phyloP scores from a whole-genome alignment of 2,888 invertebrate species.

The Disparrhopalites patrizii region DNA sequence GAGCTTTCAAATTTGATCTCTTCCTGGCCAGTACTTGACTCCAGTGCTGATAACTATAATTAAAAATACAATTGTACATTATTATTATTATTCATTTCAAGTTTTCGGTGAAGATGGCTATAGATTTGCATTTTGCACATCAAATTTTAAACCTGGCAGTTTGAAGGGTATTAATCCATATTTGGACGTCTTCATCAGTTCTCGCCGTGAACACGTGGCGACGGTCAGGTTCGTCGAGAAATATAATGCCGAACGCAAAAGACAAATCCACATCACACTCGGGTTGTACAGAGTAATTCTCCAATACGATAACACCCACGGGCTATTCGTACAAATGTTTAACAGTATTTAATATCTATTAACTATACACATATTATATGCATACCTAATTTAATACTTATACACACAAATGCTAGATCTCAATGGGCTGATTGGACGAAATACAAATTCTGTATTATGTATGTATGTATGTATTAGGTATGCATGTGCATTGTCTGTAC shows the following conservation, averaged over 20 bases:
- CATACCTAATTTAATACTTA: too few species aligned
- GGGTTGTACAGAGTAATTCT: conserved; percentile 66
- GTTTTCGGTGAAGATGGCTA: too few species aligned
- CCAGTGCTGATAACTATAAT: conserved; percentile 24
- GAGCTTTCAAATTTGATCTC: neutral
- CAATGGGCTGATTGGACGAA: too few species aligned
- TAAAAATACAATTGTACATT: neutral
- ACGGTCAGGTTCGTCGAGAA: conserved; percentile 64
- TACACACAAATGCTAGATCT: too few species aligned
- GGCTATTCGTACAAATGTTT: conserved; percentile 53
- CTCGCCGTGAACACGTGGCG: conserved; percentile 68
- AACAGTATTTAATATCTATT: too few species aligned
- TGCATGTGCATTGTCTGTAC: too few species aligned
- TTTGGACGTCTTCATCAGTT: conserved; percentile 65
- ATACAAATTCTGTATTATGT: too few species aligned
- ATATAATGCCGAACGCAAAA: conserved; percentile 71
- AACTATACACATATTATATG: too few species aligned
- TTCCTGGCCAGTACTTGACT: conserved; percentile 1
- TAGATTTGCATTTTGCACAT: conserved; percentile 35
- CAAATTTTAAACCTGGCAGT: conserved; percentile 64
- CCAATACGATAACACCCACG: conserved; percentile 68
- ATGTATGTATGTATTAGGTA: too few species aligned
- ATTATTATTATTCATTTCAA: too few species aligned
- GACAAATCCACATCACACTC: conserved; percentile 61
- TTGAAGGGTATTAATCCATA: conserved; percentile 66